These are phyloP conservation scores for Serrognathus titanus DNA, from an alignment of 2,888 invertebrate species.

Conservation along the genomic window DNA sequence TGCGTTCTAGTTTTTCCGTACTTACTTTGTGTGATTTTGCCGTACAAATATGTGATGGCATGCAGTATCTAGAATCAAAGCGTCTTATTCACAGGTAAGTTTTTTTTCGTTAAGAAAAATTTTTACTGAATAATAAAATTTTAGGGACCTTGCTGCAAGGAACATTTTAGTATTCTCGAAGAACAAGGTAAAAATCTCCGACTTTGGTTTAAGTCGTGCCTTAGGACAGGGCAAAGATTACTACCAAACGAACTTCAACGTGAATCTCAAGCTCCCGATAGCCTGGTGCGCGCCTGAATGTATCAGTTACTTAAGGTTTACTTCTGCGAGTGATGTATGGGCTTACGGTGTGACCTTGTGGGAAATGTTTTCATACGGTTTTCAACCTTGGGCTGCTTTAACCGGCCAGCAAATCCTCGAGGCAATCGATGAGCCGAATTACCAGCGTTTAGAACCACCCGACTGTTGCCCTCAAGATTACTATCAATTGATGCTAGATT, in stretches of 20 bases:
- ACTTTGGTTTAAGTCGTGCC: slow-evolving; percentile 93
- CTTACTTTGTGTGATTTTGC: slow-evolving; percentile 92
- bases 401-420: slow-evolving; percentile 88
- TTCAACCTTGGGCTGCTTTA: slow-evolving; percentile 96
- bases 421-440: slow-evolving; percentile 91
- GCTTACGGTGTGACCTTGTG: slow-evolving; percentile 95
- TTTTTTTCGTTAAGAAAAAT: too few relatives aligned
- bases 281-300: slow-evolving; percentile 99
- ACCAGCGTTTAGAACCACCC: slow-evolving; percentile 86
- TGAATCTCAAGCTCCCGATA: slow-evolving; percentile 93
- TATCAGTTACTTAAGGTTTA: slow-evolving; percentile 92
- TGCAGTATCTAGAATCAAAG: slow-evolving; percentile 95
- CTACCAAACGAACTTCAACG: slow-evolving; percentile 97
- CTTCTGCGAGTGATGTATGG: slow-evolving; percentile 97
- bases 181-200: slow-evolving; percentile 96
- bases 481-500: slow-evolving; percentile 88
- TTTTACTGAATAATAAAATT: slow-evolving; percentile 22
- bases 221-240: slow-evolving; percentile 98
- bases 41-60: slow-evolving; percentile 94
- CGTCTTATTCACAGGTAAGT: slow-evolving; percentile 85
- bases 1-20: slow-evolving; percentile 89
- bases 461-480: slow-evolving; percentile 93
- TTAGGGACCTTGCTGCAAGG: slow-evolving; percentile 91
- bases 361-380: slow-evolving; percentile 99
- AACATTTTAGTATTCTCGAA: slow-evolving; percentile 97